Evolutionary conservation across 2,797 vertebrate species (phyloP), one percentile per base, ranked within the genome.

Genomic region (Morelia viridis): DNA sequence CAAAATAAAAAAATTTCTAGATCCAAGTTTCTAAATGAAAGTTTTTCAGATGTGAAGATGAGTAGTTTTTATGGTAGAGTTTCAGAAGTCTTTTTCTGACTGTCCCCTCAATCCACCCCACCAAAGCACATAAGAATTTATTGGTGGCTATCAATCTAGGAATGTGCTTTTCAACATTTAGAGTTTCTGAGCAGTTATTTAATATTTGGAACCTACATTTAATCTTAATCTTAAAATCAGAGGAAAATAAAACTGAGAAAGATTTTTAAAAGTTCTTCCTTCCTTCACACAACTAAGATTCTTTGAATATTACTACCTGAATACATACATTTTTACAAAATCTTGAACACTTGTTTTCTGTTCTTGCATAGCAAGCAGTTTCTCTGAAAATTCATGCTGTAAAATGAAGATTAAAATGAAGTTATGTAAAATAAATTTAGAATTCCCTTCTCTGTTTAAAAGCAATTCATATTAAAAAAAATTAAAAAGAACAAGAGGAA

Each of bases 241-340:
- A 65, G 80, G 94, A 89, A 92, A 62, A 28, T 84, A 50, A 83
- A 19, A 35, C 19, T 35, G 64, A 89, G 28, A 88, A 65, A 46
- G 5, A 62, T 41, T 41, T 41, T 0, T 41, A 61, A 94, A 87
- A 58, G 10, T 0, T 0, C 57, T 89, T 87, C 0, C 60, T 91
- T 13, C 19, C 35, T 84, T 50, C 28, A 88, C 11, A 17, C 58
- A 88, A 83, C 64, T 58, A 61, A n/a, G 28, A 46, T 1, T 85
- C 31, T 5, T 84, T 65, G 58, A 64, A 87, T 22, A 89, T 80
- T 85, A 85, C 64, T 89, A 94, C 7, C 71, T 5, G 53, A 24
- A 68, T 53, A 97, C 85, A 60, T 95, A 98, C 97, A 96, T 97
- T 95, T 96, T 95, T 84, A 62, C 92, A 96, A 90, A 92, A 93